Base-by-base conservation (phyloP, 2,888 invertebrate genomes). In the Eupithecia subfuscata region DNA sequence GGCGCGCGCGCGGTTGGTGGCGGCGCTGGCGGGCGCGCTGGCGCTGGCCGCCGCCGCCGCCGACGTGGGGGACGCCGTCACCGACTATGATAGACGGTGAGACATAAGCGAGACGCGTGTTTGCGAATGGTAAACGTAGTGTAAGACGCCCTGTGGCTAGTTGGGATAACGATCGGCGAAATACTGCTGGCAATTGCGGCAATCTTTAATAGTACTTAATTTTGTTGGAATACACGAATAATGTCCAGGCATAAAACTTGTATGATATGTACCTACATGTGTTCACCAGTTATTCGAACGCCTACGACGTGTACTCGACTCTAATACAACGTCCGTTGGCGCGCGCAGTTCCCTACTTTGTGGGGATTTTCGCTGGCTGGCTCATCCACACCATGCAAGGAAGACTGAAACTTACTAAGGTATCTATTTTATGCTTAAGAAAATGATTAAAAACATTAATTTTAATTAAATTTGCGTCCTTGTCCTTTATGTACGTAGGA, bases 301-400 rank as follows among this genome's bases (percentile, higher is more conserved):
- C 85, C 4, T 92, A 86, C 75, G 84, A 84, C 0, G 84, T 87
- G 0, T 94, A 94, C 78, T 96, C 96, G 76, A 95, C 96, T 81
- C 95, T 97, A 60, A 96, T 97, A 75, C 96, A 96, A 84, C 97
- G 97, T 83, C 97, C 97, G 3, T 97, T 97, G 96, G 96, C 97
- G 1, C 94, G 97, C 69, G 92, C 97, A 34, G 96, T 97, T 2
- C 97, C 97, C 0, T 97, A 97, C 89, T 91, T 97, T 65, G 94
- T 97, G 69, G 97, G 97, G 22, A 96, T 97, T 92, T 95, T 96
- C 70, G 95, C 96, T 1, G 97, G 97, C 11, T 97, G 97, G 96
- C 93, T 97, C 70, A 91, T 97, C 43, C 96, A 97, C 83, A 96
- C 96, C 86, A 96, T 96, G 75, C 96, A 96, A 80, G 96, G 93